Percentiles rank a stretch among this genome's conserved stretches.
phyloP scores from a whole-genome alignment of 1,140 invertebrate species.

The Lucilia sericata region DNA sequence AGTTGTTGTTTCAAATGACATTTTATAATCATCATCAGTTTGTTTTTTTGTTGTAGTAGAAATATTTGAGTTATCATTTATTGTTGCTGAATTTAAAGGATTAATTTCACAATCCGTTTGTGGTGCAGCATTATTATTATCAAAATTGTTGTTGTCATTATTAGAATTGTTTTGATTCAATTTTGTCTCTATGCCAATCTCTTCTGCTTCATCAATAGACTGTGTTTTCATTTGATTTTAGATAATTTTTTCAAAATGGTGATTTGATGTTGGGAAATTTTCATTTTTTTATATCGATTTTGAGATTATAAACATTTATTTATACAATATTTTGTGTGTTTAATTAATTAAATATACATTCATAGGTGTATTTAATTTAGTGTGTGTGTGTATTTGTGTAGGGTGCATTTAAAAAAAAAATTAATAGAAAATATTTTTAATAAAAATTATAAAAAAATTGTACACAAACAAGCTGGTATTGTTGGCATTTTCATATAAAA shows the following conservation, averaged over 20 bases:
- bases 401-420: conserved; percentile 32
- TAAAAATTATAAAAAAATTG: conserved; percentile 25
- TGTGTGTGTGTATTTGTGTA: conserved; percentile 26
- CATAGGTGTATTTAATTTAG: neutral
- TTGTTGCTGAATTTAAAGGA: conserved; percentile 22
- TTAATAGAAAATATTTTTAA: conserved; percentile 8
- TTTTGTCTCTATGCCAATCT: conserved; percentile 44
- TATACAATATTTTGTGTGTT: neutral
- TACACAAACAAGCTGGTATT: conserved; percentile 31
- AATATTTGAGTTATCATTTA: conserved; percentile 17
- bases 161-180: conserved; percentile 51
- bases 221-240: conserved; percentile 28
- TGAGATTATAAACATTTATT: conserved; percentile 26
- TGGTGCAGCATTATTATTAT: conserved; percentile 32
- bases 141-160: conserved; percentile 57
- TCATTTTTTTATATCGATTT: neutral
- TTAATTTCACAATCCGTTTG: conserved; percentile 32
- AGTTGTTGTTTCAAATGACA: conserved; percentile 37
- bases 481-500: conserved; percentile 4
- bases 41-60: conserved; percentile 48
- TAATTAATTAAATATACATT: conserved; percentile 11
- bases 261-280: neutral
- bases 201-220: conserved; percentile 43
- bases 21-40: conserved; percentile 48
- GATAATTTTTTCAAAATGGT: conserved; percentile 46